A percentile compares a stretch with the other conserved stretches of the same genome.
Conservation (phyloP, 2,113 vertebrate genomes). For the Malaclemys terrapin region DNA sequence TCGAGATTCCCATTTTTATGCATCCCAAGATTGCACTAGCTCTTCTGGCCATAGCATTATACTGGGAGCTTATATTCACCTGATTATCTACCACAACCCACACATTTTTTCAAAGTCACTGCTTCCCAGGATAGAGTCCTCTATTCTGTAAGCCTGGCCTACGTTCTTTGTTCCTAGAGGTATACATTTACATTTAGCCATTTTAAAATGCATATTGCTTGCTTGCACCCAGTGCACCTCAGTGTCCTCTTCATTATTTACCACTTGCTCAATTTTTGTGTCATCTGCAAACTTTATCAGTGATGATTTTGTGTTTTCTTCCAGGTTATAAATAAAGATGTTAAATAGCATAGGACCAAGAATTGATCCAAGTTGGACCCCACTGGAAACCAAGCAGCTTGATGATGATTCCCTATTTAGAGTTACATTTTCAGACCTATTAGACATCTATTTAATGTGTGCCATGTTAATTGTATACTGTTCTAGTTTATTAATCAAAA, state of each 20-base stretch:
- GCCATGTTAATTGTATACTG: neutral
- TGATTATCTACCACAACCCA: neutral
- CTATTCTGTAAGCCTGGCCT: neutral
- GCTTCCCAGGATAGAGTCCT: neutral
- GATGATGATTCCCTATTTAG: neutral
- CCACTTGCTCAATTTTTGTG: neutral
- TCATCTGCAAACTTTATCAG: neutral
- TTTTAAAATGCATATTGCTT: neutral
- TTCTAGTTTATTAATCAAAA: neutral
- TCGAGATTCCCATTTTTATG: neutral
- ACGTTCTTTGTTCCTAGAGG: neutral
- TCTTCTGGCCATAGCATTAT: neutral
- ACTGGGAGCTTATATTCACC: neutral
- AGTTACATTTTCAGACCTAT: neutral
- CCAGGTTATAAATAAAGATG: neutral
- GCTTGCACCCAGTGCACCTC: neutral
- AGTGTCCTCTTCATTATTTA: neutral
- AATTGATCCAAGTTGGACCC: neutral
- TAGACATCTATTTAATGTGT: neutral
- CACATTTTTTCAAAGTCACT: neutral
- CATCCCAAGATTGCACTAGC: neutral
- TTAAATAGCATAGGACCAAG: neutral
- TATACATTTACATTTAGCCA: neutral
- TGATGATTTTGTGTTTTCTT: neutral
- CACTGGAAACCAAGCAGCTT: neutral